Base-by-base conservation (phyloP, 2,113 vertebrate genomes). In the Hoplias malabaricus region DNA sequence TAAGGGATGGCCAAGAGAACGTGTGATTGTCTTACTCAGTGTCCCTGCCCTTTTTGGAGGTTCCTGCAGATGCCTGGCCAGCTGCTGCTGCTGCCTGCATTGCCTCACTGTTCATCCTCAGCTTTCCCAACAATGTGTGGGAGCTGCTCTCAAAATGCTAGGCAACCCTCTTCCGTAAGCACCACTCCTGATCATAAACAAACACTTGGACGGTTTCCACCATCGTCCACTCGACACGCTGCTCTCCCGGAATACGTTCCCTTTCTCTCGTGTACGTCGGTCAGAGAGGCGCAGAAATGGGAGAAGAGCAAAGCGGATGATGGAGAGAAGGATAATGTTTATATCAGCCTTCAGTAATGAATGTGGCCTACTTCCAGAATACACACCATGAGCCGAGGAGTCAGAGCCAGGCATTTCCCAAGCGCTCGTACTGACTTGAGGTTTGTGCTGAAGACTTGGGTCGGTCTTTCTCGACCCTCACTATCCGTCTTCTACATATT, bases 151-250 rank as follows among this genome's bases (percentile, higher is more conserved):
- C 53, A 54, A 40, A 73, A 57, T 12, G 48, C 42, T 50, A 34
- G 1, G 43, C 67, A 66, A 75, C 40, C 46, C n/a, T 74, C 75
- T 38, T 65, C 82, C 53, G 38, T 46, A 36, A 83, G 63, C 67
- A 57, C 76, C 75, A 69, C 70, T 89, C 48, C 75, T 38, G 84
- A 81, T 71, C 79, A 70, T 86, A 86, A 85, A 86, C 84, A 79
- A 87, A 86, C 85, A 87, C 86, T 82, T 75, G 80, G 79, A 87
- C 69, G 74, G 86, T 83, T 87, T 85, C 85, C 87, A 75, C 40
- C 40, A 36, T 21, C 21, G 53, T 57, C 59, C 77, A 63, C 75
- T 46, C 61, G 61, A 50, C 70, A 82, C 76, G 23, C 50, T 88
- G 29, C 42, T 89, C 83, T 85, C 86, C 86, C 80, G 14, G 75